Evolutionary conservation across 2,797 vertebrate species (phyloP), one percentile per base, ranked within the genome.

Genomic region (Hypotaenidia okinawae): DNA sequence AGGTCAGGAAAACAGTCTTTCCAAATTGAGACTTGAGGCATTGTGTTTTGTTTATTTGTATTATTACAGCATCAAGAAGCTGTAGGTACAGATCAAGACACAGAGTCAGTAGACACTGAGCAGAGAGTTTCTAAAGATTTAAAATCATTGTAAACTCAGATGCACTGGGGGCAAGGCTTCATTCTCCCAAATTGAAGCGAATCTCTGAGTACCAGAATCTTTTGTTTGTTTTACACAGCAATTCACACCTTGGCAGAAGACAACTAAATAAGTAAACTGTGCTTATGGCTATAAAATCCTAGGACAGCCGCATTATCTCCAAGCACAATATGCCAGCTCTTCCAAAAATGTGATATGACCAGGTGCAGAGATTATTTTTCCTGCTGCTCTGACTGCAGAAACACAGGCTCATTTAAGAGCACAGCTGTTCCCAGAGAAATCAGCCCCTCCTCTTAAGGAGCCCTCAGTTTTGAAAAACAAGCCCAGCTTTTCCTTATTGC

Each of bases 221-320:
- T 83, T 85, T 93, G 39, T 89, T 87, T 51, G 45, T 59, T 96
- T 87, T 78, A 49, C 68, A 66, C 4, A 15, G 63, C 63, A 88
- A 63, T 95, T 94, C 41, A 75, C 19, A 72, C 28, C 62, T 88
- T 83, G 57, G 41, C 79, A 95, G 70, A 92, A 80, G 66, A 81
- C 62, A 84, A 84, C 1, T 4, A 86, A 87, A 90, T 82, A 64
- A 10, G 55, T 89, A 74, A 92, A 64, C 5, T 5, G 8, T 80
- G 67, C 43, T 93, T 92, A 75, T 13, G 49, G 49, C 39, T 95
- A 47, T 77, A 90, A 63, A 35, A 72, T 92, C 73, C 79, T 37
- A 92, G 76, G 47, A 86, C 52, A 83, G 67, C 39, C 63, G 17
- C 11, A 72, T 87, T 75, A 61, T 67, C 51, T 81, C 35, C 51